Base-by-base conservation (phyloP, 2,797 vertebrate genomes). In the Discoglossus pictus region DNA sequence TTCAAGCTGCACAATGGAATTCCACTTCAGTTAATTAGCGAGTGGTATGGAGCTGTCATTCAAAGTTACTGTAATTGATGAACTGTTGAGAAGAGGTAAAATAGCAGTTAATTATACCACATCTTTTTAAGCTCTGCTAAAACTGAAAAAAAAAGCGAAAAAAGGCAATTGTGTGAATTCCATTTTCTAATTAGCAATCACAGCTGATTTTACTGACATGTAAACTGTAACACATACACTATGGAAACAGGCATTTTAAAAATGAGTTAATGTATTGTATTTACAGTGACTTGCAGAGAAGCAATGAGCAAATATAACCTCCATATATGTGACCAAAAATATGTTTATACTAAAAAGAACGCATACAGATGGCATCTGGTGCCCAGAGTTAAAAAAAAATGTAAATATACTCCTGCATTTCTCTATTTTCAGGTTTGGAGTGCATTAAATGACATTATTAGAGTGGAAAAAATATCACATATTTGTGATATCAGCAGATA, bases 161-260 rank as follows among this genome's bases (percentile, higher is more conserved):
- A 77, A 65, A 76, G 42, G 51, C 51, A 77, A 50, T 76, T 78
- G 68, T 76, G 75, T 73, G 74, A 72, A 77, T 68, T 82, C 82
- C 18, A 53, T 69, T 78, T 84, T 83, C 83, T 88, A 87, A 86
- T 91, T 81, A 85, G 81, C 81, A 86, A 84, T 86, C 82, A 81
- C 71, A 7, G 44, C 60, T 71, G 82, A 81, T 86, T 87, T 83
- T 73, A 81, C 83, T 83, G 79, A 82, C 80, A 80, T 75, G 73
- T 78, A 48, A 71, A 77, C 79, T 70, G 64, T 73, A 79, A 80
- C 56, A 71, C 78, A 76, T 7, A 6, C 84, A 77, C 74, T 75
- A 64, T 35, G 53, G 27, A 74, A 74, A 75, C 56, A 58, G 71
- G 78, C 73, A 69, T 69, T 84, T 75, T 76, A 68, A 76, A 82